A percentile compares a stretch with the other conserved stretches of the same genome.
Evolutionary conservation across 2,797 vertebrate genomes (phyloP).

Genomic region (Amblyraja radiata): DNA sequence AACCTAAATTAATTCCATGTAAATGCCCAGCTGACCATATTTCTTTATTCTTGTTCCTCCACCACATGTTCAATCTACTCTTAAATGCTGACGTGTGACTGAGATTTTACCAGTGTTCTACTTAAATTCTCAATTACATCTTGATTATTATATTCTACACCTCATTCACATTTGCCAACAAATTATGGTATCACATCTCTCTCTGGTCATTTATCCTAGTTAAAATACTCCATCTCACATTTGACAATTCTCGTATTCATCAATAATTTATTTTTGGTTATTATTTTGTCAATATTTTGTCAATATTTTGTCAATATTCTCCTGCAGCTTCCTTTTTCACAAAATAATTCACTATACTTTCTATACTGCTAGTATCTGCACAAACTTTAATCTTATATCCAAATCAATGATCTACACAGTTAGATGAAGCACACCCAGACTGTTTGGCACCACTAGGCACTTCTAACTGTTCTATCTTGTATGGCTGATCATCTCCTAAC

Average conservation of each 20-base stretch:
- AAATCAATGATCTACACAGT: background rate
- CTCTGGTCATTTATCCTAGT: background rate
- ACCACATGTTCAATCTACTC: too few species aligned
- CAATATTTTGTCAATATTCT: too few species aligned
- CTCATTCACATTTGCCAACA: background rate
- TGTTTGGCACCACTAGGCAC: background rate
- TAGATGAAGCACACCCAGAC: background rate
- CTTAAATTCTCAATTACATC: background rate
- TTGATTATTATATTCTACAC: background rate
- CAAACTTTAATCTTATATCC: background rate
- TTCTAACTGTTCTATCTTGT: background rate
- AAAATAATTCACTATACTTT: background rate
- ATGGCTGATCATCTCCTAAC: background rate
- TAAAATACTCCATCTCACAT: too few species aligned
- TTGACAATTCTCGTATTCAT: background rate
- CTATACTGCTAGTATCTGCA: background rate
- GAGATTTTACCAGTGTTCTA: background rate
- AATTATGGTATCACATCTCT: background rate
- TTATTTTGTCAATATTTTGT: too few species aligned
- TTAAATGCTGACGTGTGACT: background rate
- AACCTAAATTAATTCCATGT: too few species aligned
- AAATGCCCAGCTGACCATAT: too few species aligned
- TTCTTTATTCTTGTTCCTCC: too few species aligned
- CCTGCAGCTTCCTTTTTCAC: background rate
- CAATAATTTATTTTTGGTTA: background rate